phyloP scores from a whole-genome alignment of 2,888 invertebrate genomes.

The Ischnus inquisitorius region DNA sequence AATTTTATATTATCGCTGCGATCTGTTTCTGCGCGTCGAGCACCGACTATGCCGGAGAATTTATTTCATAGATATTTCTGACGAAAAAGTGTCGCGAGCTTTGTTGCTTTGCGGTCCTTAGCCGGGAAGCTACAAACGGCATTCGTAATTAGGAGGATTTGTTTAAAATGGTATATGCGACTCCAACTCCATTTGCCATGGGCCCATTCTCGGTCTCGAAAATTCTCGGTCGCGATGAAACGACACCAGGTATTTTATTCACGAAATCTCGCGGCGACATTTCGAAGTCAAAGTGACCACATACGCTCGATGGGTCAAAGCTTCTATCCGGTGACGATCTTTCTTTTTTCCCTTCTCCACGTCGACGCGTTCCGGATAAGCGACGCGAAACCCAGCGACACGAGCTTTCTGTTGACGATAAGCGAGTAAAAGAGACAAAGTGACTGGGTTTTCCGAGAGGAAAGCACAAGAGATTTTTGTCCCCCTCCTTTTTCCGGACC shows the following conservation, averaged over 20 bases:
- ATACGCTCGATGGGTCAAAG: conserved; percentile 21
- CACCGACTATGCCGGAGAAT: neutral
- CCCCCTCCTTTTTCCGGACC: conserved; percentile 56
- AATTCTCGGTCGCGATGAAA: neutral
- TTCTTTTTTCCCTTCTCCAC: conserved; percentile 4
- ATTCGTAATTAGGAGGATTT: neutral
- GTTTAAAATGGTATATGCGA: neutral
- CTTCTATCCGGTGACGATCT: neutral
- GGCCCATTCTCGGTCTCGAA: neutral
- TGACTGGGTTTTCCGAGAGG: conserved; percentile 53
- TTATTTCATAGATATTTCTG: too few relatives aligned
- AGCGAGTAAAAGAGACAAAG: conserved; percentile 58
- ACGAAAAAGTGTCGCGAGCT: too few relatives aligned
- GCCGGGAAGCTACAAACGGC: too few relatives aligned
- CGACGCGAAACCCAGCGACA: conserved; percentile 47
- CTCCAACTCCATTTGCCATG: neutral
- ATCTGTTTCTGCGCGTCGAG: neutral
- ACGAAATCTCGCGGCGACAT: neutral
- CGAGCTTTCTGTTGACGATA: conserved; percentile 60
- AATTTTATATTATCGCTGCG: neutral
- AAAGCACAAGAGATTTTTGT: conserved; percentile 58
- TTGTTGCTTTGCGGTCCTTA: neutral
- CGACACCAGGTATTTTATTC: neutral
- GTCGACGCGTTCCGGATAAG: conserved; percentile 41
- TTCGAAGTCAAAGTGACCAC: neutral